Conservation (phyloP, 64 coral and sea anemone genomes). For the Stichodactyla helianthus region DNA sequence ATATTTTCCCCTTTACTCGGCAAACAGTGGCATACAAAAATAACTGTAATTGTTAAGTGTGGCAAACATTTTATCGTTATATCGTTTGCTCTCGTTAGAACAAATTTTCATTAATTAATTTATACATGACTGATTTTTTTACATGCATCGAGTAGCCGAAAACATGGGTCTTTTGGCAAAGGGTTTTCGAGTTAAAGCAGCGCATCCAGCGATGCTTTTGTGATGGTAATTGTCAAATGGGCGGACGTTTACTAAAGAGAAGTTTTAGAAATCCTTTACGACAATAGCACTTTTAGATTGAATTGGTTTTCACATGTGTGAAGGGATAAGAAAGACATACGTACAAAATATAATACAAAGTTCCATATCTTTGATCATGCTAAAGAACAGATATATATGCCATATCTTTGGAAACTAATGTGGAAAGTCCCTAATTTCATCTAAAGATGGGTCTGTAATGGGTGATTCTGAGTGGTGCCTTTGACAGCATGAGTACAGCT, state of each 20-base stretch:
- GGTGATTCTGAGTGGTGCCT: too few relatives aligned
- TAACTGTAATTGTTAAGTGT: neutral
- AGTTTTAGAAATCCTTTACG: neutral
- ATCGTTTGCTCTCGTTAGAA: neutral
- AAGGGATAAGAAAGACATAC: too few relatives aligned
- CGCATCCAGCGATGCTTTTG: neutral
- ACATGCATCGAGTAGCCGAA: neutral
- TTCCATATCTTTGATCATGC: too few relatives aligned
- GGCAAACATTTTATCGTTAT: neutral
- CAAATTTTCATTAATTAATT: neutral
- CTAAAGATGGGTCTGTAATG: too few relatives aligned
- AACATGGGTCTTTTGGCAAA: neutral
- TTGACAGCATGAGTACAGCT: too few relatives aligned
- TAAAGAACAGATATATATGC: too few relatives aligned
- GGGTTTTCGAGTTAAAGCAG: neutral
- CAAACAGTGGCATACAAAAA: neutral
- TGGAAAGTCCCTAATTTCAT: too few relatives aligned
- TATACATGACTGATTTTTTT: neutral
- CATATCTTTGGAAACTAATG: too few relatives aligned
- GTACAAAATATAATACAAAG: too few relatives aligned
- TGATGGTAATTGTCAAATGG: neutral
- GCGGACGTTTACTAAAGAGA: neutral
- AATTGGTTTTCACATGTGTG: neutral
- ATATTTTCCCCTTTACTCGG: neutral
- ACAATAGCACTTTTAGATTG: neutral